phyloP scores from a whole-genome alignment of 2,888 invertebrate species.

The Timema cristinae region DNA sequence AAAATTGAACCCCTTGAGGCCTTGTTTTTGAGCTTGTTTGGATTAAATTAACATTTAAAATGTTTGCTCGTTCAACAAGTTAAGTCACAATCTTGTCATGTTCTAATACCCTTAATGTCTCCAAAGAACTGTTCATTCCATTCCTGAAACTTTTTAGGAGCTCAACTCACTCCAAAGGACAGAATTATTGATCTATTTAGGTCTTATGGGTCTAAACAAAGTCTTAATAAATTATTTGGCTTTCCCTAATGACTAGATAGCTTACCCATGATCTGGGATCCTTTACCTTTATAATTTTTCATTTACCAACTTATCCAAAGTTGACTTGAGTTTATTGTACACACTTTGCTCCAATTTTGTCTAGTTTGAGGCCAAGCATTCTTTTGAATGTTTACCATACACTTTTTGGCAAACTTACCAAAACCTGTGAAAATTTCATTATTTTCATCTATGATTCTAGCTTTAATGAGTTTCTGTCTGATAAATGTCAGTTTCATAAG shows the following conservation, averaged over 20 bases:
- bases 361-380: background rate
- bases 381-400: background rate
- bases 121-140: too few relatives aligned
- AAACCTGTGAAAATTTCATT: background rate
- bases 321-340: too few relatives aligned
- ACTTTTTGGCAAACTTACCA: background rate
- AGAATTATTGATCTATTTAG: background rate
- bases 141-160: too few relatives aligned
- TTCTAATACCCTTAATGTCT: too few relatives aligned
- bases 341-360: background rate
- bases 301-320: background rate
- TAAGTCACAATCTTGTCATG: too few relatives aligned
- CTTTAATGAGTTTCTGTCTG: background rate
- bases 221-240: background rate
- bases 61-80: too few relatives aligned
- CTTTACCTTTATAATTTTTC: background rate
- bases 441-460: background rate
- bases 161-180: too few relatives aligned
- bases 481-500: background rate
- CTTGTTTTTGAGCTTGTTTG: too few relatives aligned
- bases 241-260: slow-evolving; percentile 33
- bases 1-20: too few relatives aligned
- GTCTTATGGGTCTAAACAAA: background rate
- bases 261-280: slow-evolving; percentile 30
- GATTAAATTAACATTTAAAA: too few relatives aligned